phyloP scores from a whole-genome alignment of 2,888 invertebrate genomes.

The Metopia argyrocephala region DNA sequence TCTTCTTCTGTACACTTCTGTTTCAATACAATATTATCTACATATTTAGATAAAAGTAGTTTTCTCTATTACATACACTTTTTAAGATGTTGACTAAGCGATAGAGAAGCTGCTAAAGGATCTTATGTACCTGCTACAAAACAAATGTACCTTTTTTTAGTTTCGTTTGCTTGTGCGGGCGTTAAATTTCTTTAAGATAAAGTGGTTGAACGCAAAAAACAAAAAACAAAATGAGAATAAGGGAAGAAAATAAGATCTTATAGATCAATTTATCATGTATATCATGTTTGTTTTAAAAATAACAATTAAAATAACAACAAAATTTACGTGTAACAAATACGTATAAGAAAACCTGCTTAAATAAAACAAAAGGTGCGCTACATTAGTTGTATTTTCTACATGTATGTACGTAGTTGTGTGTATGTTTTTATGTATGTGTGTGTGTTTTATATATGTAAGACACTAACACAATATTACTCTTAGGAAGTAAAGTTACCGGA shows the following conservation, averaged over 20 bases:
- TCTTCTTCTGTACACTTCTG: too few species aligned
- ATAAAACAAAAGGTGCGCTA: slow-evolving; percentile 53
- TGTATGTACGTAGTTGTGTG: too few species aligned
- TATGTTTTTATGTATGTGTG: background rate
- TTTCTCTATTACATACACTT: background rate
- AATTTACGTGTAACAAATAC: background rate
- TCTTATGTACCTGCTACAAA: slow-evolving; percentile 46
- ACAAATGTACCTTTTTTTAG: slow-evolving; percentile 67
- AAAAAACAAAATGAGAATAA: slow-evolving; percentile 22
- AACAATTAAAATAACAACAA: slow-evolving; percentile 33
- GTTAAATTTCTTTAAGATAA: slow-evolving; percentile 63
- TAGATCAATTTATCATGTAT: slow-evolving; percentile 62
- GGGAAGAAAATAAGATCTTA: slow-evolving; percentile 33
- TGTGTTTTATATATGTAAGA: slow-evolving; percentile 19
- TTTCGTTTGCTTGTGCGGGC: slow-evolving; percentile 75
- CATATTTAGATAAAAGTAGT: slow-evolving; percentile 32
- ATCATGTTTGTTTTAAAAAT: slow-evolving; percentile 48
- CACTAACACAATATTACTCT: slow-evolving; percentile 68
- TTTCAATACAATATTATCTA: slow-evolving; percentile 29
- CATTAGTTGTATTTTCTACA: too few species aligned
- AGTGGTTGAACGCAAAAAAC: background rate
- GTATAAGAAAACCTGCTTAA: slow-evolving; percentile 51
- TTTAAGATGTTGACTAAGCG: background rate
- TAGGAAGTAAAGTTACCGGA: slow-evolving; percentile 77
- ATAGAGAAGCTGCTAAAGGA: background rate